Evolutionary conservation across 2,113 vertebrate genomes (phyloP).

Genomic region (Entomyzon cyanotis): DNA sequence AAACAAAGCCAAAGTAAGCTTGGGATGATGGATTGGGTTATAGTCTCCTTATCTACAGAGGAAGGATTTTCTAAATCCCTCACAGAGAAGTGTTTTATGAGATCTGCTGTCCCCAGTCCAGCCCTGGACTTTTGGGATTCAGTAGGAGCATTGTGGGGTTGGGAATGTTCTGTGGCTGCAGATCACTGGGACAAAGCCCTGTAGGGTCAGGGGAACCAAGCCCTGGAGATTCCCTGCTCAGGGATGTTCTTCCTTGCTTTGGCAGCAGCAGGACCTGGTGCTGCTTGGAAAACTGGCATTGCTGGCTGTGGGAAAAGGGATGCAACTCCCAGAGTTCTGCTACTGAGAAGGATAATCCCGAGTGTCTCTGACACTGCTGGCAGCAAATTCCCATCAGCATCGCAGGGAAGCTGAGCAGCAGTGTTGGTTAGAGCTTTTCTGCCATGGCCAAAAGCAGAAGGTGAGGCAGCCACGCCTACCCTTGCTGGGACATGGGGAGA

Average conservation of each 20-base stretch:
- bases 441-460: neutral
- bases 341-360: neutral
- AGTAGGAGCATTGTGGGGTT: neutral
- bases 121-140: neutral
- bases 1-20: neutral
- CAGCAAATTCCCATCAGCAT: neutral
- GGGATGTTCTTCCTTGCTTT: neutral
- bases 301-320: neutral
- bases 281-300: neutral
- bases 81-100: neutral
- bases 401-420: no score
- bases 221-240: no score
- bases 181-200: neutral
- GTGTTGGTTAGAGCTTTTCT: neutral
- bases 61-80: neutral
- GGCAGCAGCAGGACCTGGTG: neutral
- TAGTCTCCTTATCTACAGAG: neutral
- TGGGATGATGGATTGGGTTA: neutral
- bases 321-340: neutral
- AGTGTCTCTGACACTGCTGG: neutral
- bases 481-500: neutral
- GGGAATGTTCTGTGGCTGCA: no score
- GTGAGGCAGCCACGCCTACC: rapidly evolving
- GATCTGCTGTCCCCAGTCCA: neutral
- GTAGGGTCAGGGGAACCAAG: neutral